phyloP scores from a whole-genome alignment of 2,797 vertebrate genomes.

The Melanotaenia trifasciata region DNA sequence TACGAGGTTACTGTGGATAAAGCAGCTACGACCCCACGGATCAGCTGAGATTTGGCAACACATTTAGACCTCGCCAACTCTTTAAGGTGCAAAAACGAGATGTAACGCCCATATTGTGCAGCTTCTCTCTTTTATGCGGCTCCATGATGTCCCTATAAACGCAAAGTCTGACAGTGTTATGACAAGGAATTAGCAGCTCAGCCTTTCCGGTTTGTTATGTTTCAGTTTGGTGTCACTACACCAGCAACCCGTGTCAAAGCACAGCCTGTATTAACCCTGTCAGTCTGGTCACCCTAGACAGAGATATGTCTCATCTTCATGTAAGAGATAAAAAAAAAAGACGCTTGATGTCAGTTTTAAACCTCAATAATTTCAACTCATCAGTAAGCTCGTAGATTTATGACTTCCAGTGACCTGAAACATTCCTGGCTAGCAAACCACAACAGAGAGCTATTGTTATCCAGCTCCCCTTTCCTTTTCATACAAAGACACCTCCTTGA shows the following conservation, averaged over 20 bases:
- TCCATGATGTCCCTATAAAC: background rate
- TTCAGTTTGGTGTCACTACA: conserved; percentile 14
- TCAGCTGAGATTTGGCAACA: conserved; percentile 60
- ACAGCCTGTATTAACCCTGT: background rate
- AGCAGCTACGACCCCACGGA: conserved; percentile 24
- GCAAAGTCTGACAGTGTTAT: conserved; percentile 17
- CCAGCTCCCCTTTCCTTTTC: conserved; percentile 21
- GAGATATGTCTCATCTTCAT: background rate
- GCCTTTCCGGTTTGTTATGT: conserved; percentile 33
- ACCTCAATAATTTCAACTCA: conserved; percentile 24
- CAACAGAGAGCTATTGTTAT: conserved; percentile 61
- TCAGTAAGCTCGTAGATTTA: conserved; percentile 43
- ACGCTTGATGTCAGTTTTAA: conserved; percentile 21
- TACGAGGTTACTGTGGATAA: conserved; percentile 16
- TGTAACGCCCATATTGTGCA: conserved; percentile 49
- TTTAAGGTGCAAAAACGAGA: conserved; percentile 49
- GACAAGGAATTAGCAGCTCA: conserved; percentile 19
- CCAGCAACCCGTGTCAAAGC: background rate
- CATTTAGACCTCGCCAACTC: conserved; percentile 28
- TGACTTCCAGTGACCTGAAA: conserved; percentile 65
- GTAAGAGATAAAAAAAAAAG: conserved; percentile 1
- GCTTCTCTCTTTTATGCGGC: background rate
- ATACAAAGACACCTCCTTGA: conserved; percentile 19
- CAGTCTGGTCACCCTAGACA: conserved; percentile 6
- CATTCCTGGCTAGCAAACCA: conserved; percentile 59